phyloP scores from a whole-genome alignment of 1,140 invertebrate genomes.

The Lepeophtheirus salmonis region DNA sequence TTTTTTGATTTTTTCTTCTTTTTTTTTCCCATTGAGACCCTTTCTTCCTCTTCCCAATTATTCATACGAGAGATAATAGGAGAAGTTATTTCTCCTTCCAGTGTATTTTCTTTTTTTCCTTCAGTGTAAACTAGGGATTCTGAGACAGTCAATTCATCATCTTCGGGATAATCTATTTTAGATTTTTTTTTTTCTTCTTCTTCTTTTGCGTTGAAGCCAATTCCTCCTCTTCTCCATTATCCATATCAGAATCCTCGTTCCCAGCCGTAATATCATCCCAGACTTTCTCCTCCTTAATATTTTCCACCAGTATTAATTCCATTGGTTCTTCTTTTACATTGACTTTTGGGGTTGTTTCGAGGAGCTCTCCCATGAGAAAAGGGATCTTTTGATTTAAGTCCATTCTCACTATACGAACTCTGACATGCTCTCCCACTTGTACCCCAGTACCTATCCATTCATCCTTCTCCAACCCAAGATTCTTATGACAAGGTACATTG shows the following conservation, averaged over 20 bases:
- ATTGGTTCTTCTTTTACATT: background rate
- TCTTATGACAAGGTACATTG: constrained; percentile 12
- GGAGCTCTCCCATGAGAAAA: constrained; percentile 4
- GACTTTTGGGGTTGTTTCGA: background rate
- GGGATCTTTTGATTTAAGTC: constrained; percentile 13
- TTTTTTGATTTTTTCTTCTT: background rate
- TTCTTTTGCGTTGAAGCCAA: background rate
- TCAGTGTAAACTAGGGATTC: too few relatives aligned
- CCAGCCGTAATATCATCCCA: background rate
- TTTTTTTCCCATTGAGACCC: background rate
- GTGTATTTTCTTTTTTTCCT: too few relatives aligned
- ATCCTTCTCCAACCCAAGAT: background rate
- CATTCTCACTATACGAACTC: background rate
- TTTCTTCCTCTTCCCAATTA: background rate
- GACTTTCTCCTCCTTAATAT: background rate
- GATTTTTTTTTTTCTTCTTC: background rate
- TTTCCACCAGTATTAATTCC: background rate
- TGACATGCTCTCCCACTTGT: background rate
- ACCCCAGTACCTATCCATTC: background rate
- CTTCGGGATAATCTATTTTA: background rate
- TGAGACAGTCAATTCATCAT: too few relatives aligned
- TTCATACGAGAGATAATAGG: background rate
- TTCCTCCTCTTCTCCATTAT: background rate
- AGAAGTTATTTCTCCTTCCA: background rate
- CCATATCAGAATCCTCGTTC: background rate